Evolutionary conservation across 2,797 vertebrate genomes (phyloP).

Genomic region (Coendou prehensilis): DNA sequence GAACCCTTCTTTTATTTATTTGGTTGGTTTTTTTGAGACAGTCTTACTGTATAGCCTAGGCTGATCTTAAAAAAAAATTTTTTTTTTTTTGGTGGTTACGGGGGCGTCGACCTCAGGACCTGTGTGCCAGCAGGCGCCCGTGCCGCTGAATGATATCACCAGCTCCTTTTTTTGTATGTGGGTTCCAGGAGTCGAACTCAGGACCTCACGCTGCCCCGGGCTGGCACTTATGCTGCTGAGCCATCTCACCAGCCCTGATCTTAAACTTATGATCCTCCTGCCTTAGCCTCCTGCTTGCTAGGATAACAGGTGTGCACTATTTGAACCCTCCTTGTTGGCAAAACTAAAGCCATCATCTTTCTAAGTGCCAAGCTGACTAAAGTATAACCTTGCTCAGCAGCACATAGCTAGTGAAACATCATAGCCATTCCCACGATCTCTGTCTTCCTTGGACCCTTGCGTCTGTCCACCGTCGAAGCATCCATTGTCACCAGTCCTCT

Average conservation of each 20-base stretch:
- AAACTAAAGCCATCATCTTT: background rate
- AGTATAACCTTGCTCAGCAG: background rate
- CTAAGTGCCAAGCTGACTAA: background rate
- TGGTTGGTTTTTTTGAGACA: background rate
- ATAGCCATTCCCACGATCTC: rapidly evolving
- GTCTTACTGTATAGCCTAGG: background rate
- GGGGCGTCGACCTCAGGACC: no score
- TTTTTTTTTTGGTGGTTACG: no score
- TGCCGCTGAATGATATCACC: no score
- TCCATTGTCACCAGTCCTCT: background rate
- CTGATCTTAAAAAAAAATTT: background rate
- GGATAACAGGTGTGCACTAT: background rate
- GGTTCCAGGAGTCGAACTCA: no score
- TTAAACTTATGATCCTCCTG: background rate
- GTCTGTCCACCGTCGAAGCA: background rate
- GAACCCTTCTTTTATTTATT: background rate
- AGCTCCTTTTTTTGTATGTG: no score
- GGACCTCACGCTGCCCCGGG: no score
- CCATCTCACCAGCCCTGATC: background rate
- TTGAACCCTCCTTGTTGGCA: background rate
- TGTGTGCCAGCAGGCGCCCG: no score
- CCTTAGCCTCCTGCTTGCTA: background rate
- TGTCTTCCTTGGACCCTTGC: background rate
- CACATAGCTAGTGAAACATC: background rate
- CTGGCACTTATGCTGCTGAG: no score